Evolutionary conservation across 2,113 vertebrate species (phyloP).

Genomic region (Hucho hucho): DNA sequence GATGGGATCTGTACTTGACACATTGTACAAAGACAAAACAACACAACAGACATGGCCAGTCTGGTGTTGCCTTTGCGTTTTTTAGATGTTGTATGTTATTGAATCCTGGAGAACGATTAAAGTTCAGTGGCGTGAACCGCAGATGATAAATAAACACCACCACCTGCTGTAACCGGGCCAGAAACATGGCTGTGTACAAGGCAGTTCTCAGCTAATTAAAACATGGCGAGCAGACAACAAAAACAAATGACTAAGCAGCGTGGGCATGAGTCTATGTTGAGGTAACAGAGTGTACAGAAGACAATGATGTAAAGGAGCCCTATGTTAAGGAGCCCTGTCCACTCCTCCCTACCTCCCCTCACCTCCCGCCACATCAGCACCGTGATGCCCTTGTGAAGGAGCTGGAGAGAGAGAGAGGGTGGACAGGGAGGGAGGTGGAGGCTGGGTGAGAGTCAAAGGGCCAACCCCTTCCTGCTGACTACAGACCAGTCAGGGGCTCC

Average conservation of each 20-base stretch:
- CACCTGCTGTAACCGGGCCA: conserved; percentile 42
- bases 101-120: conserved; percentile 42
- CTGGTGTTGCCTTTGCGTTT: conserved; percentile 43
- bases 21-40: conserved; percentile 12
- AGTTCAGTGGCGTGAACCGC: conserved; percentile 36
- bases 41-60: conserved; percentile 21
- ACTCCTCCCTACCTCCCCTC: too few species aligned
- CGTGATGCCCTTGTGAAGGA: conserved; percentile 62
- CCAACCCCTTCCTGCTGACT: conserved; percentile 69
- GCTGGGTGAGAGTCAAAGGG: conserved; percentile 61
- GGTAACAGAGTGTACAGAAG: conserved; percentile 10
- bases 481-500: conserved; percentile 65
- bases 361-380: conserved; percentile 35
- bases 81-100: conserved; percentile 22
- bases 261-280: conserved; percentile 42
- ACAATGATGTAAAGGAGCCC: conserved; percentile 3
- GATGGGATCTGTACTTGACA: conserved; percentile 10
- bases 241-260: conserved; percentile 66
- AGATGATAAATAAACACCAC: conserved; percentile 44
- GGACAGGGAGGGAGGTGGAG: conserved; percentile 27
- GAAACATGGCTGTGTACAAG: conserved; percentile 37
- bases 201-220: conserved; percentile 65
- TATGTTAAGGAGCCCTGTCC: too few species aligned
- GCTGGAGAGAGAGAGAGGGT: neutral
- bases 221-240: conserved; percentile 44